Evolutionary conservation across 2,797 vertebrate genomes (phyloP).

Genomic region (Potorous gilbertii): DNA sequence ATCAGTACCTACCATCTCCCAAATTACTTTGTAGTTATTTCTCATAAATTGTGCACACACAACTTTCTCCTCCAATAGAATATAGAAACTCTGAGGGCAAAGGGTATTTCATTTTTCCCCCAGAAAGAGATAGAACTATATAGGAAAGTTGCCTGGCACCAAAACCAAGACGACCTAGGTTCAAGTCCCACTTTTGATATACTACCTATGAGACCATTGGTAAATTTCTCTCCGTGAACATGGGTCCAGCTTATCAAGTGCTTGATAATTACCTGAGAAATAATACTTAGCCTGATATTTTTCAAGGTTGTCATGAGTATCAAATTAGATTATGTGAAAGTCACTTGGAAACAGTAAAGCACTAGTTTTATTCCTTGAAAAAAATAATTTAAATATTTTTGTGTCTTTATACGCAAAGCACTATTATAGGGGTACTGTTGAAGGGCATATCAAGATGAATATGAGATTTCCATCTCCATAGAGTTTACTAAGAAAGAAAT

Average conservation of each 20-base stretch:
- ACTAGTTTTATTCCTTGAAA: slow-evolving; percentile 8
- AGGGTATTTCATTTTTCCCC: not conserved
- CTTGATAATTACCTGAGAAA: not conserved
- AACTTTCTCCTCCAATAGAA: not conserved
- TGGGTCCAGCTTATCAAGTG: not conserved
- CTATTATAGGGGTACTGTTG: not conserved
- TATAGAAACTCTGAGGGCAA: not conserved
- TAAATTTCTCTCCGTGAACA: not conserved
- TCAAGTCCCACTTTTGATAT: not conserved
- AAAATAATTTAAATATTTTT: not conserved
- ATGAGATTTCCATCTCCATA: not conserved
- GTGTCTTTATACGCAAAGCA: not conserved
- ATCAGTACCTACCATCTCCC: not conserved
- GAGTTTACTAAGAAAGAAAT: not conserved
- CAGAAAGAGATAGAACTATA: not conserved
- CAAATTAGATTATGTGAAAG: slow-evolving; percentile 13
- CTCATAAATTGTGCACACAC: not conserved
- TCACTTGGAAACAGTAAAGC: slow-evolving; percentile 13
- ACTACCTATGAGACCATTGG: not conserved
- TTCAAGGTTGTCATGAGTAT: not conserved
- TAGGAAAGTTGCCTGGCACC: not conserved
- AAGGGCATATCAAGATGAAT: not conserved
- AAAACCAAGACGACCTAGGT: not conserved
- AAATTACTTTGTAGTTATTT: not conserved
- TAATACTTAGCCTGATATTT: not conserved